A percentile compares a stretch with the other conserved stretches of the same genome.
These are phyloP conservation scores for Echinometra lucunter DNA, from an alignment of 53 echinoderm and acorn worm genomes.

Conservation along the genomic window DNA sequence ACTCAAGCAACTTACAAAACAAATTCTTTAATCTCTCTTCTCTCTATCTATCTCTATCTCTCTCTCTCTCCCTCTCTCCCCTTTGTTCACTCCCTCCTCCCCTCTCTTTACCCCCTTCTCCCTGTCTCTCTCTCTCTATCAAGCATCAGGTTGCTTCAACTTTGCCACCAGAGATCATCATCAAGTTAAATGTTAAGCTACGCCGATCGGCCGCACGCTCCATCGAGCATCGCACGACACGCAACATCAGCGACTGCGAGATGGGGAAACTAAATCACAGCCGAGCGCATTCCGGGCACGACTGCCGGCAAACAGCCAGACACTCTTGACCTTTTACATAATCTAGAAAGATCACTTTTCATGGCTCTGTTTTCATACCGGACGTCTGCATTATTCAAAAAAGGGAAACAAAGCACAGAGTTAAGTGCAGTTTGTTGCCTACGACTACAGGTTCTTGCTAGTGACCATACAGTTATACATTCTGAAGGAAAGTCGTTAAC, in stretches of 20 bases:
- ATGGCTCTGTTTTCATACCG: background rate
- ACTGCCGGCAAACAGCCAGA: background rate
- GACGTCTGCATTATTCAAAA: background rate
- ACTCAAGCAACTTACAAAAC: too few relatives aligned
- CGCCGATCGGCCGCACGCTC: background rate
- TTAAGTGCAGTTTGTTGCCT: background rate
- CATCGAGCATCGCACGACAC: background rate
- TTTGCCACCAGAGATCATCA: background rate
- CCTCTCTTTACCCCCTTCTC: background rate
- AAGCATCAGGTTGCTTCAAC: constrained; percentile 10
- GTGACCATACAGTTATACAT: too few relatives aligned
- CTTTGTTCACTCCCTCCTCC: background rate
- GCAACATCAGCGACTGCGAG: background rate
- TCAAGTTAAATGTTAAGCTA: background rate
- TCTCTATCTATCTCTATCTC: background rate
- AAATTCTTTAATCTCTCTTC: too few relatives aligned
- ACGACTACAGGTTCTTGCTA: background rate
- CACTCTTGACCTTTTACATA: constrained; percentile 27
- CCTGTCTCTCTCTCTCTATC: background rate
- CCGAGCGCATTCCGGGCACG: background rate
- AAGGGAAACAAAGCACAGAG: background rate
- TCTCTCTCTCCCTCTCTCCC: background rate
- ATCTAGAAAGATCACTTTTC: constrained; percentile 7
- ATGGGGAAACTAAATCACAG: background rate
- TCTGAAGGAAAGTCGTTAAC: background rate